Evolutionary conservation across 2,888 invertebrate species (phyloP).

Genomic region (Xiphydria camelus): DNA sequence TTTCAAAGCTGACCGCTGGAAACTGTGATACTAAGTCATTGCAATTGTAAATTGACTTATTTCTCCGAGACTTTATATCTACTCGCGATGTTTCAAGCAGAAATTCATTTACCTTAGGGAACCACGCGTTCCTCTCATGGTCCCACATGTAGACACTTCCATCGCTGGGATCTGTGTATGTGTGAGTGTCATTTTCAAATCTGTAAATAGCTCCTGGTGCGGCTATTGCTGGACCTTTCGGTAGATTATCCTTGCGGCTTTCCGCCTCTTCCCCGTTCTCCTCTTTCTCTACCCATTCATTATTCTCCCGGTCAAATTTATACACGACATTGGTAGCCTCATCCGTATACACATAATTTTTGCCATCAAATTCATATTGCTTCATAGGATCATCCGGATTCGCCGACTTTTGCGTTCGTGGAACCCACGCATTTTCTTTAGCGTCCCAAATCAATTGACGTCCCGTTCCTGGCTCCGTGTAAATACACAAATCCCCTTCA

Average conservation of each 20-base stretch:
- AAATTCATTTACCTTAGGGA: conserved; percentile 87
- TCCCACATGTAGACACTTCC: conserved; percentile 94
- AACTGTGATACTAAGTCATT: too few relatives aligned
- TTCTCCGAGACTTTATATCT: too few relatives aligned
- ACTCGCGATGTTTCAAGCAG: too few relatives aligned
- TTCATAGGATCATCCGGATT: conserved; percentile 29
- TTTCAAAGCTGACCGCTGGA: too few relatives aligned
- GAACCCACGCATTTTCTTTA: conserved; percentile 49
- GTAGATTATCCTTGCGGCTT: conserved; percentile 25
- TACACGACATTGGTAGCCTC: conserved; percentile 53
- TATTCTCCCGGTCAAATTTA: conserved; percentile 65
- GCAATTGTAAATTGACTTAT: too few relatives aligned
- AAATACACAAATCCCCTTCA: conserved; percentile 71
- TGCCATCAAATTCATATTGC: conserved; percentile 50
- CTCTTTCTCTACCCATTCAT: conserved; percentile 63
- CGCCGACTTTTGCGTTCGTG: conserved; percentile 14
- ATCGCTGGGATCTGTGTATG: conserved; percentile 80
- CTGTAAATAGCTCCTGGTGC: conserved; percentile 62
- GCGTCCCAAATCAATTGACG: conserved; percentile 70
- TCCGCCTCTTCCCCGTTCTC: conserved; percentile 29
- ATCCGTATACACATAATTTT: conserved; percentile 55
- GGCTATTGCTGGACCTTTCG: conserved; percentile 37
- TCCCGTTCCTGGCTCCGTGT: conserved; percentile 73
- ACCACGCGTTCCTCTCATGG: conserved; percentile 87
- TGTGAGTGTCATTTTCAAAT: conserved; percentile 76